A percentile compares a stretch with the other conserved stretches of the same genome.
Conservation (phyloP, 2,888 invertebrate species). For the Aporophyla lueneburgensis region DNA sequence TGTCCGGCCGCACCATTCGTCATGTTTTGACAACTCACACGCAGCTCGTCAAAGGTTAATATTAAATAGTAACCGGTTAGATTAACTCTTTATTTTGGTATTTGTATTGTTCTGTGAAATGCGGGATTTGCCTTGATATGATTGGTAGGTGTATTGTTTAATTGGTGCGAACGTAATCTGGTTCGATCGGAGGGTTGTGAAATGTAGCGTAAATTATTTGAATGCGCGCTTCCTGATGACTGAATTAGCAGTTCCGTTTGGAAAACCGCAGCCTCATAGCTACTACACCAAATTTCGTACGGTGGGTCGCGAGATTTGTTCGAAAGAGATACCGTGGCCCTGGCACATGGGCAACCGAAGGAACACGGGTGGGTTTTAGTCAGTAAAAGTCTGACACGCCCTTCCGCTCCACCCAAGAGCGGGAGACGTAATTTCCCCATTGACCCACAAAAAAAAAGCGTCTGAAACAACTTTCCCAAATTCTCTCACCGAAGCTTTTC, state of each 20-base stretch:
- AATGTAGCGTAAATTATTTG: not conserved
- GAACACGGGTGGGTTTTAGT: too few species aligned
- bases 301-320: too few species aligned
- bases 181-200: not conserved
- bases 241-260: not conserved
- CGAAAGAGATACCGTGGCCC: too few species aligned
- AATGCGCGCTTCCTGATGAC: not conserved
- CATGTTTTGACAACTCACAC: slow-evolving; percentile 67
- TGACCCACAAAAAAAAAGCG: too few species aligned
- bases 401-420: too few species aligned
- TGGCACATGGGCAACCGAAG: too few species aligned
- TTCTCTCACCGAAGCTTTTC: slow-evolving; percentile 19
- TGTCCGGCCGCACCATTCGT: slow-evolving; percentile 65
- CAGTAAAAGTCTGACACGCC: too few species aligned
- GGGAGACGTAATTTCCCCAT: too few species aligned
- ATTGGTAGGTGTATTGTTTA: slow-evolving; percentile 16
- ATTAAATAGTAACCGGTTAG: slow-evolving; percentile 49
- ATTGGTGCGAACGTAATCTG: slow-evolving; percentile 5
- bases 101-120: slow-evolving; percentile 57
- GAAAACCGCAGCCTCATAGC: too few species aligned
- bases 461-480: slow-evolving; percentile 31
- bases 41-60: slow-evolving; percentile 65
- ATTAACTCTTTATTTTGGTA: slow-evolving; percentile 50
- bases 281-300: too few species aligned
- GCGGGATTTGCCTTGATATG: slow-evolving; percentile 43